Evolutionary conservation across 2,113 vertebrate species (phyloP), one percentile per base, ranked within the genome.

Genomic region (Trichomycterus rosablanca): DNA sequence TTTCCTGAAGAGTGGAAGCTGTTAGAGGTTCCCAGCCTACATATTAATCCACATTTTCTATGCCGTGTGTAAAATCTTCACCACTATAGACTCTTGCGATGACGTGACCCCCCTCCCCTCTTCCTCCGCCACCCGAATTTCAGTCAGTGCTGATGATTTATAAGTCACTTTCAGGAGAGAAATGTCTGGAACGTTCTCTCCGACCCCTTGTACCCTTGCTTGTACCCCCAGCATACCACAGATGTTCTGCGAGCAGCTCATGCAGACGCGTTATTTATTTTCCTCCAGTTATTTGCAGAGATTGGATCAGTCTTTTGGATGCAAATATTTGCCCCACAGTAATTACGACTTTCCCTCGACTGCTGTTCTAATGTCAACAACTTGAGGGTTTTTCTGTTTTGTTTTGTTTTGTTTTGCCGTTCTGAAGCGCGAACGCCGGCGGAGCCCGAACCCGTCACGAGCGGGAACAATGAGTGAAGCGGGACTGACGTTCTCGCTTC

Each of bases 211-310:
- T 28, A 24, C 55, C 39, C 39, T 53, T 49, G 43, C 63, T 64
- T 40, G 53, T 59, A 64, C 51, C 68, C 71, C 57, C 53, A 30
- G 53, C 68, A 63, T 70, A 42, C 61, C 61, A 61, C 50, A 66
- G 39, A 71, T 60, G 50, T 26, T 65, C 45, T 15, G 26, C 52
- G 60, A 62, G 28, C 56, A 49, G 26, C 52, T 65, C 7, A 5
- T 35, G 26, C 45, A 32, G 54, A 48, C 28, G 40, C 49, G 54
- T 63, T 50, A 57, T 66, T 55, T 51, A n/a, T 46, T 53, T 19
- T 12, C 19, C 48, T 12, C 23, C n/a, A 28, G 44, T 26, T 51
- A 63, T 67, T 66, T 64, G 50, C 52, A 26, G 14, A 70, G 67
- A 70, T 67, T 59, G 19, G 63, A 70, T 72, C 61, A 16, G 56